phyloP scores from a whole-genome alignment of 2,797 vertebrate genomes.

The Pyrocephalus nanus region DNA sequence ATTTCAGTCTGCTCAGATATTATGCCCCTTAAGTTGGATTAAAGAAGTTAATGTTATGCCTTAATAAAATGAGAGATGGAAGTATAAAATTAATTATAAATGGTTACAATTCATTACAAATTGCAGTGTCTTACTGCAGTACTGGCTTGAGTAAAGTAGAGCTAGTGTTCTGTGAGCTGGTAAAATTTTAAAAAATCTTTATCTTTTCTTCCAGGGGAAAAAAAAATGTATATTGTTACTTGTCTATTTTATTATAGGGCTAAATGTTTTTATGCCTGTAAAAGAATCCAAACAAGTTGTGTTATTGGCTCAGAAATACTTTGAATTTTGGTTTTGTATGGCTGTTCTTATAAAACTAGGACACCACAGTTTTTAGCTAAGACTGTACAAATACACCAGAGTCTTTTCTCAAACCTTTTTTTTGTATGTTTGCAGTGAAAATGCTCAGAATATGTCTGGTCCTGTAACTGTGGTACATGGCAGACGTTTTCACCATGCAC shows the following conservation, averaged over 20 bases:
- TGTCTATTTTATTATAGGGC: not conserved
- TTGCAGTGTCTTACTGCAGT: not conserved
- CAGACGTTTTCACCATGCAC: conserved; percentile 88
- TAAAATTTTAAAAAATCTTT: not conserved
- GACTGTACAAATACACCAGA: not conserved
- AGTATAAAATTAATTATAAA: not conserved
- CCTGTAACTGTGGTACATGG: conserved; percentile 87
- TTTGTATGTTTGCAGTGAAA: conserved; percentile 80
- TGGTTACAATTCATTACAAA: not conserved
- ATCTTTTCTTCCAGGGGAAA: not conserved
- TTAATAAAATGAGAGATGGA: not conserved
- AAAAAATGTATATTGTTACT: not conserved
- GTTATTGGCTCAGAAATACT: not conserved
- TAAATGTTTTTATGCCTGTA: not conserved
- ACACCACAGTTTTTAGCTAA: not conserved
- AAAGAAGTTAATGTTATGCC: not conserved
- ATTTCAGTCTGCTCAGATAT: not conserved
- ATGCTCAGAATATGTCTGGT: conserved; percentile 76
- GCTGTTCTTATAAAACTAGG: not conserved
- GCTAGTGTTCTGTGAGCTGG: not conserved
- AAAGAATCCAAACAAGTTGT: not conserved
- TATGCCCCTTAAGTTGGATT: not conserved
- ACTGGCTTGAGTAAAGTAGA: not conserved
- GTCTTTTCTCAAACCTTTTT: not conserved
- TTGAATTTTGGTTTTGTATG: not conserved